A percentile compares a stretch with the other conserved stretches of the same genome.
Evolutionary conservation across 2,888 invertebrate genomes (phyloP).

Genomic region (Mimumesa dahlbomi): DNA sequence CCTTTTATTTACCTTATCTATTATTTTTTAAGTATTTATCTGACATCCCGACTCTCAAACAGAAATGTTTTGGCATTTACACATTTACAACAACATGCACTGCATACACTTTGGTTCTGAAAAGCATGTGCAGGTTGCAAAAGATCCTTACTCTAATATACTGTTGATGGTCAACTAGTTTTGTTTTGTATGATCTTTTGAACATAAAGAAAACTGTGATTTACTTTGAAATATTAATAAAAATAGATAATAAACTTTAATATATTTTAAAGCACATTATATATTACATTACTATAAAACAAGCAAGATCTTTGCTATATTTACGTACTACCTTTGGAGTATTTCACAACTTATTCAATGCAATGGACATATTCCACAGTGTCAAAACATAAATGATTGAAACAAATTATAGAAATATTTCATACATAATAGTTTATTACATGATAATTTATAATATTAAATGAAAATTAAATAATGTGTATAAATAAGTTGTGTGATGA

Average conservation of each 20-base stretch:
- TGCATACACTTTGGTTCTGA: conserved; percentile 5
- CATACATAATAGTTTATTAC: too few species aligned
- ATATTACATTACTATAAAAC: background rate
- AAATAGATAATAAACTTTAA: too few species aligned
- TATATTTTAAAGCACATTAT: too few species aligned
- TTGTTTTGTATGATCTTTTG: too few species aligned
- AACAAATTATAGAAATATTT: too few species aligned
- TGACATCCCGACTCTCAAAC: conserved; percentile 69
- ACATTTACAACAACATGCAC: conserved; percentile 24
- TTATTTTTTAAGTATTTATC: conserved; percentile 58
- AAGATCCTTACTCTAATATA: conserved; percentile 2
- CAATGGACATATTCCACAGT: too few species aligned
- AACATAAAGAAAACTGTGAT: too few species aligned
- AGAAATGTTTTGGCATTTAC: conserved; percentile 34
- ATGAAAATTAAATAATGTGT: background rate
- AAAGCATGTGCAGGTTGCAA: conserved; percentile 21
- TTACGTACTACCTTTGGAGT: conserved; percentile 35
- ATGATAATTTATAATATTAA: too few species aligned
- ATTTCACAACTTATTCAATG: background rate
- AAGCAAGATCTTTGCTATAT: conserved; percentile 7
- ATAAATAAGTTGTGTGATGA: background rate
- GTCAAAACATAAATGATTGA: too few species aligned
- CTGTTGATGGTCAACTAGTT: too few species aligned
- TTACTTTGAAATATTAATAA: too few species aligned
- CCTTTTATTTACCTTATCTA: conserved; percentile 52